Percentiles rank a stretch among this genome's conserved stretches.
Evolutionary conservation across 2,888 invertebrate species (phyloP).

Genomic region (Hipparchia sbordonii): DNA sequence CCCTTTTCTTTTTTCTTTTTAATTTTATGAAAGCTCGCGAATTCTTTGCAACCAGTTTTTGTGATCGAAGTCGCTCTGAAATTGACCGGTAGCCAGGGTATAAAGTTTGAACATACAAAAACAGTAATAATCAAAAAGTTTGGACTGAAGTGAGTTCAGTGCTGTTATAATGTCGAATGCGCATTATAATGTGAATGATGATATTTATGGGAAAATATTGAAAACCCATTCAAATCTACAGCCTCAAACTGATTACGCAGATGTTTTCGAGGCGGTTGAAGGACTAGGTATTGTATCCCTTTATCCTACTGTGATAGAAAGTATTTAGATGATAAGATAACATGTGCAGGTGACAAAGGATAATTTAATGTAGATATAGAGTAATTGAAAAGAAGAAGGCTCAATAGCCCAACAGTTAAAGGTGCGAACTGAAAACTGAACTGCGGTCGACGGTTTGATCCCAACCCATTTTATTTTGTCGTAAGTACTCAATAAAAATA

Average conservation of each 20-base stretch:
- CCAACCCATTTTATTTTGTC: no score
- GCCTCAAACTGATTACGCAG: constrained; percentile 65
- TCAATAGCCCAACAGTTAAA: no score
- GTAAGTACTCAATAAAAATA: no score
- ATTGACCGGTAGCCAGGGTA: neutral
- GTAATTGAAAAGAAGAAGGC: no score
- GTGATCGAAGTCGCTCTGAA: constrained; percentile 21
- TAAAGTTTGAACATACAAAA: neutral
- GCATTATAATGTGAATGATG: constrained; percentile 76
- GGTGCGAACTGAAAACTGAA: no score
- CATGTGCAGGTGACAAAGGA: neutral
- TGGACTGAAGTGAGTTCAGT: neutral
- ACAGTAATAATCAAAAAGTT: constrained; percentile 6
- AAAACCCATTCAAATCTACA: constrained; percentile 60
- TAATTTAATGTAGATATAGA: neutral
- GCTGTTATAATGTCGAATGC: constrained; percentile 55
- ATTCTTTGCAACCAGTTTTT: constrained; percentile 58
- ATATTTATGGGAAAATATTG: constrained; percentile 74
- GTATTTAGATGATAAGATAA: neutral
- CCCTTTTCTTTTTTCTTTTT: constrained; percentile 66
- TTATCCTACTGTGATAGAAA: neutral
- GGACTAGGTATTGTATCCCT: constrained; percentile 62
- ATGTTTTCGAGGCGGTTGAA: constrained; percentile 71
- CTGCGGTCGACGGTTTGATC: no score
- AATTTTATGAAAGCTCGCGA: constrained; percentile 39